Conservation (phyloP, 2,888 invertebrate species). For the Idaea straminata region DNA sequence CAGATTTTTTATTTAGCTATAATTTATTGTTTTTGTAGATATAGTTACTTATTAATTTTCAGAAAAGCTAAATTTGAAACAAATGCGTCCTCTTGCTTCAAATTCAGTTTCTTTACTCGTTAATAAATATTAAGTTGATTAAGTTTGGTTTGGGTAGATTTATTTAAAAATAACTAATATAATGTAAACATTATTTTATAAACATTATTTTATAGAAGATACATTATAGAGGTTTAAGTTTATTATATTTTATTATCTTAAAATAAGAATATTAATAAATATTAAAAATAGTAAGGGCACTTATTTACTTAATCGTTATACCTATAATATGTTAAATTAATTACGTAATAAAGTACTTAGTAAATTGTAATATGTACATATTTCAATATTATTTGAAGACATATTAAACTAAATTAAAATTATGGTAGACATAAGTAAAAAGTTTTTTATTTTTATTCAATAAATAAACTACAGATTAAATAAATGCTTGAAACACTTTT, state of each 20-base stretch:
- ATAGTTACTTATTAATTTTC: conserved; percentile 6
- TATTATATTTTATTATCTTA: not conserved
- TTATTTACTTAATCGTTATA: conserved; percentile 4
- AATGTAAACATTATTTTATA: not conserved
- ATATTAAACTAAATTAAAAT: conserved; percentile 26
- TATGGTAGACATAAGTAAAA: not conserved
- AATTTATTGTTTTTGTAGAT: not conserved
- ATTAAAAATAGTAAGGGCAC: conserved; percentile 24
- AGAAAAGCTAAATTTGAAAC: conserved; percentile 49
- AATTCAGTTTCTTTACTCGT: conserved; percentile 34
- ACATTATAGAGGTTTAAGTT: not conserved
- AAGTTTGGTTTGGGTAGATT: not conserved
- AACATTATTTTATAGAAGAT: too few species aligned
- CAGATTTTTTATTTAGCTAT: conserved; percentile 10
- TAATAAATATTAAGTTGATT: not conserved
- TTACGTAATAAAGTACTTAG: conserved; percentile 1
- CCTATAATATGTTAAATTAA: not conserved
- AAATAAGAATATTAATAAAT: conserved; percentile 12
- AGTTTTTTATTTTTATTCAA: not conserved
- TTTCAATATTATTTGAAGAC: conserved; percentile 30
- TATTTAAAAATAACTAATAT: not conserved
- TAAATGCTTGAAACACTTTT: not conserved
- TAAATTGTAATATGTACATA: conserved; percentile 51
- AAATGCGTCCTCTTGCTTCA: conserved; percentile 75
- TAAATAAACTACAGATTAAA: not conserved